Evolutionary conservation across 2,113 vertebrate genomes (phyloP), one percentile per base, ranked within the genome.

Genomic region (Himantopus leucocephalus): DNA sequence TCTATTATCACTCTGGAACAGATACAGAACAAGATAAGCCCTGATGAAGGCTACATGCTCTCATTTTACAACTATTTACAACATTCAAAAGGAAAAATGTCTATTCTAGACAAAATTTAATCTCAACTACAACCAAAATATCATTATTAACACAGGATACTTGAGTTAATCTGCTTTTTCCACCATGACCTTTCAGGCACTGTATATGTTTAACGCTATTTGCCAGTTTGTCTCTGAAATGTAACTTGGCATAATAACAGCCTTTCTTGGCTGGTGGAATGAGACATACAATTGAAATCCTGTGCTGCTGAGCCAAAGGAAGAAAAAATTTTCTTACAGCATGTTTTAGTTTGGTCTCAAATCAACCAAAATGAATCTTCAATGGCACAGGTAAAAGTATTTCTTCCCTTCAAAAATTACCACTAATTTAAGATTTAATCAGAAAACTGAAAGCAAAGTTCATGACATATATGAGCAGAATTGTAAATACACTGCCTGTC

Each of bases 31-130:
- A 71, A 97, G 96, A 98, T 97, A 94, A 94, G 37, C 56, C 63
- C 84, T 39, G 81, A 92, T 79, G 81, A 98, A 95, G 86, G 94
- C 85, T 64, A 85, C 96, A 88, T 91, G 47, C 91, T 97, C 92
- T 98, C 94, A 96, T 98, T 97, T 98, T 96, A 97, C 94, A 97
- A 95, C 90, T 95, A 97, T 98, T 98, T 98, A 97, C 97, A 98
- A 97, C 85, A 97, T 98, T 98, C 98, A 98, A 97, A 98, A 98
- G 90, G 90, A 98, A 98, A 98, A 98, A 97, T 95, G n/a, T 89
- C 91, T 97, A 41, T 89, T 94, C 80, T 75, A 92, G 41, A 92
- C 86, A 94, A 81, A 85, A 94, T 97, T 97, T 97, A 71, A 90
- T 74, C 92, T 94, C 85, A 78, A 6, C 41, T 94, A 72, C 83